Base-by-base conservation (phyloP, 1,140 invertebrate species). In the Bombus fervidus region DNA sequence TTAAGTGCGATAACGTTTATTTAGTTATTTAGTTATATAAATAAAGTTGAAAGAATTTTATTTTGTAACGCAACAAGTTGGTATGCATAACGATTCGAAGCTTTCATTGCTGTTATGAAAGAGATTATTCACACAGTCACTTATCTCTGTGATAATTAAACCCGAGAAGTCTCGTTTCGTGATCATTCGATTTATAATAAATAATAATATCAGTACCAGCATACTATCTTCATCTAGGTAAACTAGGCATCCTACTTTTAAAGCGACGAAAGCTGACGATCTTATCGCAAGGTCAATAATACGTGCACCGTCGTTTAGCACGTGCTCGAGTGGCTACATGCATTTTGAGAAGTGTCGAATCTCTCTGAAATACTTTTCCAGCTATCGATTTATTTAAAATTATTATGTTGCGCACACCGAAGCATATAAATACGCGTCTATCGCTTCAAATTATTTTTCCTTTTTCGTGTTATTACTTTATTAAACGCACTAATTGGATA, bases 271-370 rank as follows among this genome's bases (percentile, higher is more conserved):
- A 47, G 53, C n/a, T 73, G 78, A 86, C 74, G 74, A 86, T 86
- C 41, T 86, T 83, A 86, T 83, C 81, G 41, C 73, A 77, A 83
- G 80, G 85, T 77, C 66, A 83, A 82, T 31, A 39, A 39, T 76
- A 77, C 25, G 34, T 47, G 79, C 53, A 62, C 13, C 34, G 47
- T 83, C 47, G 43, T 64, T 64, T 39, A 69, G 81, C 81, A 83
- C 81, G 85, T 83, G 85, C 57, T 59, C 74, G 81, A 86, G 85
- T 78, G 64, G 47, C 37, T 41, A 28, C 71, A 9, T 59, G 69
- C 31, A 81, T 73, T 69, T 78, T 77, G 74, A 78, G 18, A 68
- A 64, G 53, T 10, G 57, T 84, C 76, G 37, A 79, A 79, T 28
- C 39, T 37, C 66, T 62, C 41, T 78, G 6, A 39, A 28, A 47